Conservation (phyloP, 2,888 invertebrate species). For the Catocala fraxini region DNA sequence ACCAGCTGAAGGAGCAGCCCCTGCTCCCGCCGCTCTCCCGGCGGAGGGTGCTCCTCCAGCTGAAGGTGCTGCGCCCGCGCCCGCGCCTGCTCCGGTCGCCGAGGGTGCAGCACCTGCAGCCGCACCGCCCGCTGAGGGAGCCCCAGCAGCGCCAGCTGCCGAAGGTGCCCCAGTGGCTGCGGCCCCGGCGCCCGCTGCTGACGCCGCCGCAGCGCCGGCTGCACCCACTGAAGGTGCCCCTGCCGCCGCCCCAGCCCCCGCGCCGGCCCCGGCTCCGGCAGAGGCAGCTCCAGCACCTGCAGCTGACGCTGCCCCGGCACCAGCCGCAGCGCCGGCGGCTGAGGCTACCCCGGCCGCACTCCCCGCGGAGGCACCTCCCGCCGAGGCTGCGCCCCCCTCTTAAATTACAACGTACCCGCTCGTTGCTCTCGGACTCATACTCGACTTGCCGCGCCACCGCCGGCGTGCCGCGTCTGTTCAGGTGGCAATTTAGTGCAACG, state of each 20-base stretch:
- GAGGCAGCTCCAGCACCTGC: slow-evolving; percentile 41
- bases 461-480: slow-evolving; percentile 30
- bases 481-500: slow-evolving; percentile 39
- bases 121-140: slow-evolving; percentile 52
- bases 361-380: slow-evolving; percentile 35
- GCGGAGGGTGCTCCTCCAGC: slow-evolving; percentile 32
- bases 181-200: slow-evolving; percentile 37
- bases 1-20: slow-evolving; percentile 56
- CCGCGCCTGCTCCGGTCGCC: slow-evolving; percentile 51
- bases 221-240: slow-evolving; percentile 46
- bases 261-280: slow-evolving; percentile 46
- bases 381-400: slow-evolving; percentile 50
- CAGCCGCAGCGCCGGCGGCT: slow-evolving; percentile 31
- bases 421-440: slow-evolving; percentile 42
- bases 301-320: slow-evolving; percentile 21
- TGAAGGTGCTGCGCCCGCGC: slow-evolving; percentile 45
- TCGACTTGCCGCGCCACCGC: slow-evolving; percentile 14
- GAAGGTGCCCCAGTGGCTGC: slow-evolving; percentile 44
- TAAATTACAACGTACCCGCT: slow-evolving; percentile 40
- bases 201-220: slow-evolving; percentile 35
- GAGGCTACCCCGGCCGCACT: slow-evolving; percentile 42
- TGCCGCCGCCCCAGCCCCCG: slow-evolving; percentile 38
- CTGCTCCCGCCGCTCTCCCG: slow-evolving; percentile 57
- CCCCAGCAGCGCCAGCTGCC: slow-evolving; percentile 57
- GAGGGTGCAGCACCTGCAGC: slow-evolving; percentile 58